Percentiles rank a stretch among this genome's conserved stretches.
Evolutionary conservation across 2,888 invertebrate genomes (phyloP).

Genomic region (Pyrrhosoma nymphula): DNA sequence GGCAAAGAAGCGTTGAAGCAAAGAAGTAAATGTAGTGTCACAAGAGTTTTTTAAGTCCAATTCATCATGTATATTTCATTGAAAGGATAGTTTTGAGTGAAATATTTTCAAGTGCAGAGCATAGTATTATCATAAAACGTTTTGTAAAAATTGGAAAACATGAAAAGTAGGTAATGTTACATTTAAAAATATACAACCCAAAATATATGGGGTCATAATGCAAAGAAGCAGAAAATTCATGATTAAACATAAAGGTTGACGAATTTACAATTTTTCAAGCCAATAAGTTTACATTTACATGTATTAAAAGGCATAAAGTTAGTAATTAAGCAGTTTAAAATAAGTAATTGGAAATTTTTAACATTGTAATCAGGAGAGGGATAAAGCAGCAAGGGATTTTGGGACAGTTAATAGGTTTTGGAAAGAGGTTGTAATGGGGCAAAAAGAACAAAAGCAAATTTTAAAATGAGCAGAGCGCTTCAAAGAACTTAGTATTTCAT

Average conservation of each 20-base stretch:
- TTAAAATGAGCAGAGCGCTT: not conserved
- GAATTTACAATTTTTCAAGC: not conserved
- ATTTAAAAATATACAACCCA: not conserved
- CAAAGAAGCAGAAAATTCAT: not conserved
- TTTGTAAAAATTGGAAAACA: too few species aligned
- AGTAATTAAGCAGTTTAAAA: not conserved
- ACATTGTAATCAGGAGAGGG: not conserved
- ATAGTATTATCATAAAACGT: not conserved
- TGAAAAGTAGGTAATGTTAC: too few species aligned
- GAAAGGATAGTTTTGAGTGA: not conserved
- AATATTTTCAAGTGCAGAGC: not conserved
- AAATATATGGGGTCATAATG: not conserved
- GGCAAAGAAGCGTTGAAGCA: constrained; percentile 13
- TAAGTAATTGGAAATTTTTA: not conserved
- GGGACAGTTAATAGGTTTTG: not conserved
- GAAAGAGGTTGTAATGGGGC: not conserved
- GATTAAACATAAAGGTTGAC: not conserved
- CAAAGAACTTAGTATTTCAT: not conserved
- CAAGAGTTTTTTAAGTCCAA: not conserved
- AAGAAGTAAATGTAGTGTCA: not conserved
- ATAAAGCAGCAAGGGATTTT: not conserved
- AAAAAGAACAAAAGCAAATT: constrained; percentile 36
- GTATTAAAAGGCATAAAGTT: not conserved
- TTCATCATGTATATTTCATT: not conserved
- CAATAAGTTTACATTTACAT: not conserved